These are phyloP conservation scores for Bergia puertoricense DNA, from an alignment of 92 coral and sea anemone genomes.

Conservation along the genomic window DNA sequence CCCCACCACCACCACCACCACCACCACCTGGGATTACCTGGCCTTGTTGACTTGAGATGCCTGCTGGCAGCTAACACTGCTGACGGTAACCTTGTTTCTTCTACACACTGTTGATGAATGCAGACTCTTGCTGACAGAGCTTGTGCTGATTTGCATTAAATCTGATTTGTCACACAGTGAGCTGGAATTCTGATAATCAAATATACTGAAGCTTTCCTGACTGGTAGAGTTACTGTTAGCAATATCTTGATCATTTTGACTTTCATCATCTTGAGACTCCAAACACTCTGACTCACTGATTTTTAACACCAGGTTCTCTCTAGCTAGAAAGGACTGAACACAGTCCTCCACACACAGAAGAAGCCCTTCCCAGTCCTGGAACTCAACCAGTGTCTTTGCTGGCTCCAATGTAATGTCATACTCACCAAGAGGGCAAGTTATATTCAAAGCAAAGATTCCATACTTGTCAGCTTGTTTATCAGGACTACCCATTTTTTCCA, in stretches of 20 bases:
- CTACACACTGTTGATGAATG: constrained; percentile 84
- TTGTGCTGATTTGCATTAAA: constrained; percentile 59
- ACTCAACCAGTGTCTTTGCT: constrained; percentile 91
- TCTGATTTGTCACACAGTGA: constrained; percentile 19
- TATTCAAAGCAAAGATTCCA: constrained; percentile 79
- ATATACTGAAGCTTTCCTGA: constrained; percentile 15
- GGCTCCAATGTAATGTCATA: constrained; percentile 95
- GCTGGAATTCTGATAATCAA: not conserved
- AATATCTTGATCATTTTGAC: not conserved
- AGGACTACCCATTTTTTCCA: constrained; percentile 39
- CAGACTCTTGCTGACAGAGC: constrained; percentile 72
- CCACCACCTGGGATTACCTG: constrained; percentile 1
- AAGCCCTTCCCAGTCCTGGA: constrained; percentile 88
- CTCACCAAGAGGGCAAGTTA: constrained; percentile 68
- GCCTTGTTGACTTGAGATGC: not conserved
- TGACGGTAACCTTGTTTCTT: not conserved
- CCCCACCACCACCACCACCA: too few species aligned
- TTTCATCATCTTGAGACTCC: constrained; percentile 40
- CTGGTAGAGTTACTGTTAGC: not conserved
- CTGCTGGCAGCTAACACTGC: not conserved
- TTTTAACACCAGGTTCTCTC: constrained; percentile 47
- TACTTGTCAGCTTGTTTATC: constrained; percentile 71
- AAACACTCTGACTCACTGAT: constrained; percentile 8
- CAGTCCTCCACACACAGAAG: constrained; percentile 69
- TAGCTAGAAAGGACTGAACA: constrained; percentile 63